Percentiles rank a stretch among this genome's conserved stretches.
Evolutionary conservation across 1,140 invertebrate species (phyloP).

Genomic region (Saxidomus purpurata): DNA sequence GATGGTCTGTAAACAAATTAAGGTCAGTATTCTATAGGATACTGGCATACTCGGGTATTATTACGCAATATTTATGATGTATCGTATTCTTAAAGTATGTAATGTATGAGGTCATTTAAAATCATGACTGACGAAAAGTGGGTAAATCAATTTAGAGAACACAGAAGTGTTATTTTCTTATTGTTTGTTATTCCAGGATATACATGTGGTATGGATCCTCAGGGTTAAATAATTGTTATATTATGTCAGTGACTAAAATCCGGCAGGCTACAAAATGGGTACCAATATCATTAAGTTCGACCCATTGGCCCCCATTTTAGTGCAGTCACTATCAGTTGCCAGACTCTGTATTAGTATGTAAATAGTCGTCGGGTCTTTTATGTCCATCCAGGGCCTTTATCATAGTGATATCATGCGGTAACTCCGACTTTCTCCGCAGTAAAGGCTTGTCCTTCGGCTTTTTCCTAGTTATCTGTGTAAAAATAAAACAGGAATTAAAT

Average conservation of each 20-base stretch:
- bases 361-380: slow-evolving; percentile 92
- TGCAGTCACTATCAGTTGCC: not conserved
- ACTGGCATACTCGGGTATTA: not conserved
- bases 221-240: slow-evolving; percentile 1
- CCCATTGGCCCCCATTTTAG: not conserved
- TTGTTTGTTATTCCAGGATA: not conserved
- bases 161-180: slow-evolving; percentile 18
- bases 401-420: slow-evolving; percentile 96
- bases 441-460: slow-evolving; percentile 93
- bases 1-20: not conserved
- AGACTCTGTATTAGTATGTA: slow-evolving; percentile 76
- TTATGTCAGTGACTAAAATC: not conserved
- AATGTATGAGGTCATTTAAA: not conserved
- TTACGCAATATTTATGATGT: not conserved
- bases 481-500: not conserved
- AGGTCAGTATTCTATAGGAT: not conserved
- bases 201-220: slow-evolving; percentile 4
- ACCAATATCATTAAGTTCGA: not conserved
- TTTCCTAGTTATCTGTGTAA: slow-evolving; percentile 79
- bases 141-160: not conserved
- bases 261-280: not conserved
- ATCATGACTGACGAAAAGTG: not conserved
- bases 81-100: too few species aligned
- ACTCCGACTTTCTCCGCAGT: slow-evolving; percentile 96
- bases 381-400: slow-evolving; percentile 96